Evolutionary conservation across 2,888 invertebrate genomes (phyloP), one percentile per base, ranked within the genome.

Genomic region (Apodemia zela): DNA sequence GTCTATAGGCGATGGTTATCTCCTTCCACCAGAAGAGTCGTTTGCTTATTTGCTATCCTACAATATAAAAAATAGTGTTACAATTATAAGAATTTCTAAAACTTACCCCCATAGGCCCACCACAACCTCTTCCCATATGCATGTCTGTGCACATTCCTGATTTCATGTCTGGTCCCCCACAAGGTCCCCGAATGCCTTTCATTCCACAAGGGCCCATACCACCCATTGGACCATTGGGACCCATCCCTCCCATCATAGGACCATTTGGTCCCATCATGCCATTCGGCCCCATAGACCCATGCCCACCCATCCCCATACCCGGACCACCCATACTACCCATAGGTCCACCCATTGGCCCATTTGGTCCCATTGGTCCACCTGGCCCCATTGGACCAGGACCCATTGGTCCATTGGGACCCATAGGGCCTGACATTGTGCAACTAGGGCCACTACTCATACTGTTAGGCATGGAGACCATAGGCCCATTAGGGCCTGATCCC

Each of bases 41-140:
- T 45, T 13, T 11, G 42, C n/a, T 45, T 8, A 3, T 25, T 58
- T 29, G 21, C 21, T 21, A 33, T 29, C 1, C 15, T 42, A 45
- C 3, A 2, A 49, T 18, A 18, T 60, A 25, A 15, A 51, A 42
- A 61, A n/a, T 45, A 38, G 18, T n/a, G 8, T 15, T 42, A 1
- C 4, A 15, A 45, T 33, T 21, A 33, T 17, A 54, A 21, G 33
- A 67, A 33, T 17, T 49, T 58, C 38, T 54, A 33, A 42, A 65
- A 81, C 89, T 85, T 72, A 92, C 92, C 77, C 91, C 92, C 92
- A 92, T 92, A 59, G 92, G 92, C 58, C 90, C 92, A 1, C 91
- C 91, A 64, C 92, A 92, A 3, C 87, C 91, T 70, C 92, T 81
- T 17, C 90, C 89, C 91, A 92, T 91, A 73, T 92, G 92, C 82